Conservation (phyloP, 2,797 vertebrate genomes). For the Jordanella pulchra region DNA sequence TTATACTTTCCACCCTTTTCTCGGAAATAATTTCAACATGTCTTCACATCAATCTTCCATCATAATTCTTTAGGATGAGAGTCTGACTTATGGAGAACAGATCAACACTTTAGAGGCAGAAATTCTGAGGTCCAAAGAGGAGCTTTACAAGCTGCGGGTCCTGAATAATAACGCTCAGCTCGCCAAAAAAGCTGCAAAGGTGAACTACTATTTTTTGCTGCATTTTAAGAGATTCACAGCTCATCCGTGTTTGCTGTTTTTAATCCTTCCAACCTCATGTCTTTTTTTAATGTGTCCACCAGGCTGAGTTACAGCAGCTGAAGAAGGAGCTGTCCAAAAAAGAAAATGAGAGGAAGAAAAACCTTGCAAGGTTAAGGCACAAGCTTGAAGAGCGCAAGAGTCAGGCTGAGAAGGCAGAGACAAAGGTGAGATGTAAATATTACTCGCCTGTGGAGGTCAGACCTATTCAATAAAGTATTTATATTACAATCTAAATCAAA, state of each 20-base stretch:
- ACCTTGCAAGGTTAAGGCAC: slow-evolving; percentile 79
- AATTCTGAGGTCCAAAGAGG: slow-evolving; percentile 75
- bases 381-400: slow-evolving; percentile 80
- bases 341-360: slow-evolving; percentile 80
- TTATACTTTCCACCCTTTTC: neutral
- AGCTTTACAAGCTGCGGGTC: slow-evolving; percentile 77
- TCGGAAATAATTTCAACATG: neutral
- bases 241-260: neutral
- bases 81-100: slow-evolving; percentile 79
- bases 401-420: slow-evolving; percentile 80
- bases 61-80: slow-evolving; percentile 80
- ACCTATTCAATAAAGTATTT: neutral
- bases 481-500: neutral
- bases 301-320: slow-evolving; percentile 82
- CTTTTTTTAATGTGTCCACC: neutral
- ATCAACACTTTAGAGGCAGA: slow-evolving; percentile 83
- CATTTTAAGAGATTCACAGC: neutral
- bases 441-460: no score
- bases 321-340: slow-evolving; percentile 82
- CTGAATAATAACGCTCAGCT: slow-evolving; percentile 79
- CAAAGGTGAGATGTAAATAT: slow-evolving; percentile 72
- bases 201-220: slow-evolving; percentile 41
- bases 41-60: neutral
- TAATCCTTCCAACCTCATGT: neutral
- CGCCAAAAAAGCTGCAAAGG: slow-evolving; percentile 81